Evolutionary conservation across 2,888 invertebrate genomes (phyloP), one percentile per base, ranked within the genome.

Genomic region (Eupithecia pulchellata): DNA sequence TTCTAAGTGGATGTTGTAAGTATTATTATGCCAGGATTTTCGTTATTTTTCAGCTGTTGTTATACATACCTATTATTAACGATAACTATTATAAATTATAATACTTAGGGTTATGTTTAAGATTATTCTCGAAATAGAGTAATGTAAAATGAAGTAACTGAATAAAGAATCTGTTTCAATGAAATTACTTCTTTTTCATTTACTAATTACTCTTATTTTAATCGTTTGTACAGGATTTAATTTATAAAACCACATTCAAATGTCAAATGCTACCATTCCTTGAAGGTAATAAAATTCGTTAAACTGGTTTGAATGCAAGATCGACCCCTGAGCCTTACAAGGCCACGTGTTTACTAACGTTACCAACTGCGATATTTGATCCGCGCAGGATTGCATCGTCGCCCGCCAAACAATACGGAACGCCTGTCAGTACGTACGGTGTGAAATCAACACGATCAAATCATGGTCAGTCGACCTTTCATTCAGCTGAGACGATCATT

Each of bases 401-500:
- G 60, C 32, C 60, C 25, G 34, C 20, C 30, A 34, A 64, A 67
- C 47, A 63, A 67, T 63, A 64, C 29, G 64, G 52, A 61, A 71
- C 64, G 36, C 30, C 34, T 60, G 42, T 25, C 20, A 32, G 25
- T 34, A 20, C 4, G 25, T 34, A 20, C 4, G 60, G 34, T 60
- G 60, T 20, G 34, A 61, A 32, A 61, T 34, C 32, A 32, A 61
- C 32, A 52, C 32, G 34, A 34, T 47, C 62, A 52, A 66, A 39
- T 52, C 47, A 61, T 64, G 58, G 60, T 20, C 60, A 47, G 11
- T 30, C 36, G 66, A 57, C 68, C 64, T 68, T 68, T 47, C 65
- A 60, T 60, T 57, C 57, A 68, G 57, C 20, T 20, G 34, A 61
- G 11, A 32, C n/a, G 20, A 20, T 61, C 34, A 69, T 69, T 58